These are phyloP conservation scores for Andrena chrysosceles DNA, from an alignment of 2,888 invertebrate species.

Conservation along the genomic window DNA sequence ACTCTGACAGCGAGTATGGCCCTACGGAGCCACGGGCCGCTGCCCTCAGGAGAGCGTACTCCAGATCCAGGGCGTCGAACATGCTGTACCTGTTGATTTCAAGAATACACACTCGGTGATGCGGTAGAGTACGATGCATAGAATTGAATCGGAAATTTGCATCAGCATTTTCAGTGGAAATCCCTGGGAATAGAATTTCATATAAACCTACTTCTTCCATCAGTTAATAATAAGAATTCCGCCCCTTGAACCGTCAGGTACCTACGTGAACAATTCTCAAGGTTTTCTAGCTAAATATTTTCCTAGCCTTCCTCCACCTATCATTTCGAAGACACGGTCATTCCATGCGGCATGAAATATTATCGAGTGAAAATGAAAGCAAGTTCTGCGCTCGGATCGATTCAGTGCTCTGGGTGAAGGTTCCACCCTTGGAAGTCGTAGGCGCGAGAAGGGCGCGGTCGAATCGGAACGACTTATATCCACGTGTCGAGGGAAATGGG, in stretches of 20 bases:
- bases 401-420: slow-evolving; percentile 38
- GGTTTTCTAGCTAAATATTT: too few relatives aligned
- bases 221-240: too few relatives aligned
- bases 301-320: too few relatives aligned
- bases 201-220: too few relatives aligned
- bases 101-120: neutral
- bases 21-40: slow-evolving; percentile 91
- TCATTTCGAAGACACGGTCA: too few relatives aligned
- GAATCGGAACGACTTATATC: slow-evolving; percentile 1
- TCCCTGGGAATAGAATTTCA: too few relatives aligned
- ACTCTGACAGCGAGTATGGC: slow-evolving; percentile 90
- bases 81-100: slow-evolving; percentile 86
- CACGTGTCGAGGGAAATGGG: neutral
- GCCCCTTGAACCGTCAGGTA: too few relatives aligned
- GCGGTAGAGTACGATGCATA: neutral
- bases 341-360: neutral
- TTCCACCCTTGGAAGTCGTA: slow-evolving; percentile 23
- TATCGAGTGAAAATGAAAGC: slow-evolving; percentile 7
- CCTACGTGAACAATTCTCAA: too few relatives aligned
- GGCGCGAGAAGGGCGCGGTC: neutral
- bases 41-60: slow-evolving; percentile 89
- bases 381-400: slow-evolving; percentile 19
- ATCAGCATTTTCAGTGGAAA: too few relatives aligned
- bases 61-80: slow-evolving; percentile 90
- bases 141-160: too few relatives aligned